Evolutionary conservation across 2,113 vertebrate genomes (phyloP).

Genomic region (Egretta garzetta): DNA sequence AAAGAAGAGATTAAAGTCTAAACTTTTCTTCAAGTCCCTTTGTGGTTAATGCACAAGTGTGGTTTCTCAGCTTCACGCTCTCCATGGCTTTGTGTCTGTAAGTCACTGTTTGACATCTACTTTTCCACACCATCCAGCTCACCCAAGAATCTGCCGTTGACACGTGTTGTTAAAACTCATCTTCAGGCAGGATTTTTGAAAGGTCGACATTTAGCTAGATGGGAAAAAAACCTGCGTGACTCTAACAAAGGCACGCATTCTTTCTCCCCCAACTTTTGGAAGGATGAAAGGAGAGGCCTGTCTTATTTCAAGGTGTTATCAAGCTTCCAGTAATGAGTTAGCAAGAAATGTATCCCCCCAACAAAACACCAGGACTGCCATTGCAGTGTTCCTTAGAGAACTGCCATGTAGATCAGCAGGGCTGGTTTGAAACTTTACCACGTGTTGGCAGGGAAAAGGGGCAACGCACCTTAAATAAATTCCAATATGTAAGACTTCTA

Average conservation of each 20-base stretch:
- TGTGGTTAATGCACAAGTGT: neutral
- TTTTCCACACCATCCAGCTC: neutral
- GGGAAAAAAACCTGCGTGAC: neutral
- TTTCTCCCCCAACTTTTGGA: neutral
- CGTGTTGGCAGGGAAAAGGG: neutral
- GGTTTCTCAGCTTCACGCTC: neutral
- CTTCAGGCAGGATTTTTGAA: neutral
- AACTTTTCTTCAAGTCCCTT: neutral
- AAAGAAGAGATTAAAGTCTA: neutral
- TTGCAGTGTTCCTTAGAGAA: neutral
- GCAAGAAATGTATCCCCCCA: neutral
- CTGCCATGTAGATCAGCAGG: neutral
- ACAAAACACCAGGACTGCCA: neutral
- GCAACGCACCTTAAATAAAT: neutral
- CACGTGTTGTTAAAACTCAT: neutral
- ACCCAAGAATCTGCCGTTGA: neutral
- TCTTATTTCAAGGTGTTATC: neutral
- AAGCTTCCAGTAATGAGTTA: neutral
- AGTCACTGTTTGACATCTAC: neutral
- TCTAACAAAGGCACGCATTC: neutral
- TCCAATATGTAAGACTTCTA: neutral
- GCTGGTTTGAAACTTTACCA: neutral
- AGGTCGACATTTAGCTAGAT: neutral
- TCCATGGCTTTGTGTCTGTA: neutral
- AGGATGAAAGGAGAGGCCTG: neutral